These are phyloP conservation scores for Irena cyanogastra DNA, from an alignment of 2,113 vertebrate species.

Conservation along the genomic window DNA sequence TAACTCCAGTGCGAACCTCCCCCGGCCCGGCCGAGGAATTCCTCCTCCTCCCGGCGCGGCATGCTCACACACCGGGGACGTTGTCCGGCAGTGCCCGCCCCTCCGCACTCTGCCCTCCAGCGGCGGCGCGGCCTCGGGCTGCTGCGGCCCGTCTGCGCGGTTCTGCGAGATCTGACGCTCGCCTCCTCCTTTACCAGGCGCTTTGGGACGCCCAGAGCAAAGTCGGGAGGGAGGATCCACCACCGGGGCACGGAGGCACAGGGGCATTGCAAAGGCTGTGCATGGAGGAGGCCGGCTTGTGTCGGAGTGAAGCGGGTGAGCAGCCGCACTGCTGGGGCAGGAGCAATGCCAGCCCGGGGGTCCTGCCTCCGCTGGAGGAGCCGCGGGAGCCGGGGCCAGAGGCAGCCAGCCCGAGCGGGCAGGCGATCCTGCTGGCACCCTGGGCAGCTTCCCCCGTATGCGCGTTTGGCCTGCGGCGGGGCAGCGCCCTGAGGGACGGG, in stretches of 20 bases:
- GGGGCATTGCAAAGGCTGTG: neutral
- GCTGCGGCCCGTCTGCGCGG: fast-evolving
- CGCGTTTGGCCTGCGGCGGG: fast-evolving
- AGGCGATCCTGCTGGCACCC: fast-evolving
- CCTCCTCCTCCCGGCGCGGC: neutral
- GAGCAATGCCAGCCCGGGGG: neutral
- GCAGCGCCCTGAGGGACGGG: neutral
- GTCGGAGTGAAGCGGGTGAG: neutral
- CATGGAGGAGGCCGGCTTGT: neutral
- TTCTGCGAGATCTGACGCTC: fast-evolving
- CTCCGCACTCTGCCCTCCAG: slow-evolving; percentile 9
- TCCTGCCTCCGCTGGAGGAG: neutral
- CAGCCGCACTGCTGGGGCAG: neutral
- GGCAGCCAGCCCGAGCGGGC: neutral
- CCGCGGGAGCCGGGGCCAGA: neutral
- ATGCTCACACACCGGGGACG: slow-evolving; percentile 4
- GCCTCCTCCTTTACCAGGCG: fast-evolving
- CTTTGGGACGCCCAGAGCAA: neutral
- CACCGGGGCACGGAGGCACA: neutral
- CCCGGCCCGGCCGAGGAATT: neutral
- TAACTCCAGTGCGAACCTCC: neutral
- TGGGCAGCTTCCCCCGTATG: too few species aligned
- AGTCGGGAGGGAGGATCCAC: neutral
- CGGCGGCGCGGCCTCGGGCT: neutral
- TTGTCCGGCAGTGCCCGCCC: neutral